A percentile compares a stretch with the other conserved stretches of the same genome.
Conservation (phyloP, 1,140 invertebrate genomes). For the Zaprionus tsacasi region DNA sequence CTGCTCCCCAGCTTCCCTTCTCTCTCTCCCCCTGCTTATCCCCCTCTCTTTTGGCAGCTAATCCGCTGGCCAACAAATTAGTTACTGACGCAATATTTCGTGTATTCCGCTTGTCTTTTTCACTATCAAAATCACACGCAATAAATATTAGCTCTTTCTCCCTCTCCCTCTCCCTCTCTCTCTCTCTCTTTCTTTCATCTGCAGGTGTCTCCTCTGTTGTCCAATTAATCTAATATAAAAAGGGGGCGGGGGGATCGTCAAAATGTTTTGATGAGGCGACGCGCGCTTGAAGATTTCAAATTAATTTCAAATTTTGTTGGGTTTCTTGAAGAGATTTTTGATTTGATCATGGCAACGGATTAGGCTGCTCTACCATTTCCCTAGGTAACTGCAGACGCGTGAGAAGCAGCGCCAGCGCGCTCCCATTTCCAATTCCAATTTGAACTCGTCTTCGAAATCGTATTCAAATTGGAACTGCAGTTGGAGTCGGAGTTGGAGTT, state of each 20-base stretch:
- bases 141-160: slow-evolving; percentile 73
- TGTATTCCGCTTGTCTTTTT: slow-evolving; percentile 57
- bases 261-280: slow-evolving; percentile 80
- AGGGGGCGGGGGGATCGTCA: slow-evolving; percentile 67
- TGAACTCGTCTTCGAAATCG: slow-evolving; percentile 9
- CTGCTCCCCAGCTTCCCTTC: not conserved
- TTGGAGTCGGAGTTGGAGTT: slow-evolving; percentile 5
- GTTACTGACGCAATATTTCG: slow-evolving; percentile 80
- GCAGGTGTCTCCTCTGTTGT: slow-evolving; percentile 56
- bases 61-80: slow-evolving; percentile 65
- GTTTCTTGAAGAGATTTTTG: slow-evolving; percentile 51
- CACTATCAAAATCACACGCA: slow-evolving; percentile 82
- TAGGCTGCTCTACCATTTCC: too few relatives aligned
- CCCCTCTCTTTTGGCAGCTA: not conserved
- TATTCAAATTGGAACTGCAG: slow-evolving; percentile 27
- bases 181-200: not conserved
- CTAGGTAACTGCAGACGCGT: slow-evolving; percentile 71
- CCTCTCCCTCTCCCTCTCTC: not conserved
- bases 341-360: slow-evolving; percentile 38
- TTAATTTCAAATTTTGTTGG: slow-evolving; percentile 75
- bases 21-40: not conserved
- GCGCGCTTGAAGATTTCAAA: slow-evolving; percentile 61
- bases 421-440: slow-evolving; percentile 6
- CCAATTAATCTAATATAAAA: slow-evolving; percentile 78
- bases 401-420: slow-evolving; percentile 47